Evolutionary conservation across 1,140 invertebrate genomes (phyloP).

Genomic region (Tyrophagus putrescentiae): DNA sequence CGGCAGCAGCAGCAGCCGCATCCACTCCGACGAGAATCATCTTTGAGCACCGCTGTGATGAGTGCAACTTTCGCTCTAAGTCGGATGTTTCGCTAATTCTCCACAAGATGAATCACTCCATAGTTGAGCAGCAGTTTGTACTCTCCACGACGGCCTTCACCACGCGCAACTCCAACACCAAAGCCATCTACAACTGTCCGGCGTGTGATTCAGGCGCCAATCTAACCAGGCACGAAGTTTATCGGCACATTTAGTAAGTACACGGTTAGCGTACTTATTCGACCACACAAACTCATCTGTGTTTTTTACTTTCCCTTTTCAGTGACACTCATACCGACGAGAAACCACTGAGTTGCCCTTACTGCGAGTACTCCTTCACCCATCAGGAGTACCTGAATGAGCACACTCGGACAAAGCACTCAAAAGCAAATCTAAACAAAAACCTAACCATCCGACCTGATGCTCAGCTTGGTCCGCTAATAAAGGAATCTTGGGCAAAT

Average conservation of each 20-base stretch:
- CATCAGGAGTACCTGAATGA: slow-evolving; percentile 39
- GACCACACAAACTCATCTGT: too few relatives aligned
- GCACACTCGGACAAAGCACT: slow-evolving; percentile 25
- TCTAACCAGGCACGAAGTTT: slow-evolving; percentile 15
- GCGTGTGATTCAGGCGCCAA: slow-evolving; percentile 9
- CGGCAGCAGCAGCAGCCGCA: not conserved
- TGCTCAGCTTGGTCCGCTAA: too few relatives aligned
- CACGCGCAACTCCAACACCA: slow-evolving; percentile 12
- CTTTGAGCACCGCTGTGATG: slow-evolving; percentile 14
- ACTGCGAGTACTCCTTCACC: slow-evolving; percentile 48
- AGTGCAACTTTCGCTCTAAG: slow-evolving; percentile 13
- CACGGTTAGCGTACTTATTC: not conserved
- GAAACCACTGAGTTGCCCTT: slow-evolving; percentile 43
- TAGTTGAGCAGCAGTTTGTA: slow-evolving; percentile 9
- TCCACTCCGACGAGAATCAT: not conserved
- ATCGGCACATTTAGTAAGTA: slow-evolving; percentile 21
- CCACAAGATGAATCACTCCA: slow-evolving; percentile 20
- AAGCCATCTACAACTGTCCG: slow-evolving; percentile 14
- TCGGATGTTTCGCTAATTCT: slow-evolving; percentile 16
- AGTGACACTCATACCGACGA: slow-evolving; percentile 33
- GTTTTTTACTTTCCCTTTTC: not conserved
- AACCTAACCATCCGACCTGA: too few relatives aligned
- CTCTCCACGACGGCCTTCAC: slow-evolving; percentile 15
- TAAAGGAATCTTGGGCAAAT: too few relatives aligned
- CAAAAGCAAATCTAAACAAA: too few relatives aligned